Evolutionary conservation across 1,140 invertebrate genomes (phyloP).

Genomic region (Antheraea pernyi): DNA sequence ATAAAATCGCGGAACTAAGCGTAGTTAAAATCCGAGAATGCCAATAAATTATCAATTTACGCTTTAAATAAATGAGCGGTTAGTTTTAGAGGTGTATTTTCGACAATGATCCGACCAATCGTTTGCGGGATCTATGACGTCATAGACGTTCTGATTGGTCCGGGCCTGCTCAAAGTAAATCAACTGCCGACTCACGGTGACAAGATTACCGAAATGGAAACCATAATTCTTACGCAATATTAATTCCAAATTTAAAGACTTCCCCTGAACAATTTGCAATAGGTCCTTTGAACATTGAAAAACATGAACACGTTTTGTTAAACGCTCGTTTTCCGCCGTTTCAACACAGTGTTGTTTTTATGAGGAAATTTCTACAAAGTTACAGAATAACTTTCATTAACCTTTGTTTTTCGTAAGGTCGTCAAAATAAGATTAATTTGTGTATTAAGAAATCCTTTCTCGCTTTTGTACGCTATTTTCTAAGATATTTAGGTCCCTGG

Average conservation of each 20-base stretch:
- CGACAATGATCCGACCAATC: background rate
- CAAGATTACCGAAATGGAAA: background rate
- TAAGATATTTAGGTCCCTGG: background rate
- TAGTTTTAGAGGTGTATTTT: background rate
- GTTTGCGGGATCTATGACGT: background rate
- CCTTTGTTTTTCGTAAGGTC: background rate
- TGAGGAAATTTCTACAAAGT: background rate
- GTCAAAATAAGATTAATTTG: background rate
- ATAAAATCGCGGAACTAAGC: background rate
- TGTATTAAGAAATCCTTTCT: background rate
- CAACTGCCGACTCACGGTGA: background rate
- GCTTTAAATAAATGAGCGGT: background rate
- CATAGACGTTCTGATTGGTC: background rate
- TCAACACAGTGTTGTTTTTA: background rate
- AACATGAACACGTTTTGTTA: background rate
- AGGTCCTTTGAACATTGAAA: background rate
- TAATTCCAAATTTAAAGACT: background rate
- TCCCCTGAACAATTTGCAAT: background rate
- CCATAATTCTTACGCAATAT: background rate
- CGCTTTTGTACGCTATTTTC: background rate
- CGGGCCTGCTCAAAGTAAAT: background rate
- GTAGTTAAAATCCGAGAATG: background rate
- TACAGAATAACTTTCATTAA: background rate
- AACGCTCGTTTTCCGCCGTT: background rate
- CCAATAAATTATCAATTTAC: background rate